phyloP scores from a whole-genome alignment of 2,797 vertebrate genomes.

The Forpus xanthops region DNA sequence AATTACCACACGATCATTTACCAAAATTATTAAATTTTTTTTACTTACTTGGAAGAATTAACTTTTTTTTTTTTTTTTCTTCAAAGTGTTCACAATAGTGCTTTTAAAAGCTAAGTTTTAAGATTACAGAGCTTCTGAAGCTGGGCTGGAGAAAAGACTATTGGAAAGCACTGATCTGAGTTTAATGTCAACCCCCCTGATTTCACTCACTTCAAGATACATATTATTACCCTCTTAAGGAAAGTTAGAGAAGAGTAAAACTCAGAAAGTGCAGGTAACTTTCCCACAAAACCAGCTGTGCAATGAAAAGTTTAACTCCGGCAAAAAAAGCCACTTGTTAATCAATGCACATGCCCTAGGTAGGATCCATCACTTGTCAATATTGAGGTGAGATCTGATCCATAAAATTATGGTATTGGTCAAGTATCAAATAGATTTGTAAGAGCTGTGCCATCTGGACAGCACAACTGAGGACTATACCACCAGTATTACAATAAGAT shows the following conservation, averaged over 20 bases:
- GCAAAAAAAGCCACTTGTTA: constrained; percentile 1
- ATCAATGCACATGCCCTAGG: background rate
- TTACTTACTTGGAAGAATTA: constrained; percentile 44
- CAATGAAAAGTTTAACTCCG: background rate
- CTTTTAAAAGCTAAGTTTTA: background rate
- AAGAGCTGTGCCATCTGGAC: background rate
- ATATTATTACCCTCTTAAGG: background rate
- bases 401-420: background rate
- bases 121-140: background rate
- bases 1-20: constrained; percentile 63
- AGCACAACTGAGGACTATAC: background rate
- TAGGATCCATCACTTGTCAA: background rate
- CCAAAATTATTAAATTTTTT: constrained; percentile 60
- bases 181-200: background rate
- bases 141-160: background rate
- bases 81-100: background rate
- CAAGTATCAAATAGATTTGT: background rate
- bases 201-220: background rate
- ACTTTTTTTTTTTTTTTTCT: background rate
- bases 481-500: background rate
- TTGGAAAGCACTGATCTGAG: background rate
- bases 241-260: background rate
- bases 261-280: background rate
- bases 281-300: background rate
- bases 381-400: background rate